A percentile compares a stretch with the other conserved stretches of the same genome.
phyloP scores from a whole-genome alignment of 2,888 invertebrate species.

The Ischnura elegans region DNA sequence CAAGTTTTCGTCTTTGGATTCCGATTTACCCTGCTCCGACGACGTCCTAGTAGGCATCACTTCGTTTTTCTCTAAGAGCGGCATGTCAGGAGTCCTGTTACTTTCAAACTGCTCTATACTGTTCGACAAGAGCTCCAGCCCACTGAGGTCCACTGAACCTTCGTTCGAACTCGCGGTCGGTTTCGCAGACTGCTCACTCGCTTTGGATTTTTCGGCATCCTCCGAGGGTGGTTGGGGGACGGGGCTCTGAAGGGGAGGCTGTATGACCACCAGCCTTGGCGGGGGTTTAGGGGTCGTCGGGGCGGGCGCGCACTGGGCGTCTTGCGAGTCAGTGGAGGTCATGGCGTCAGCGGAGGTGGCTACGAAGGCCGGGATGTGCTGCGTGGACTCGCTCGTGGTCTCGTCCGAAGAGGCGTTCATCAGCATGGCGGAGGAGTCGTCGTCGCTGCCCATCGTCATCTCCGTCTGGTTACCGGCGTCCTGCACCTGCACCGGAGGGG shows the following conservation, averaged over 20 bases:
- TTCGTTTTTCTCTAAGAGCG: conserved; percentile 61
- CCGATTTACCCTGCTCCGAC: not conserved
- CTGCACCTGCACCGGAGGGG: conserved; percentile 79
- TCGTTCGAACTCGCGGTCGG: conserved; percentile 32
- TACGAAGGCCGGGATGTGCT: not conserved
- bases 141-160: conserved; percentile 85
- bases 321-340: conserved; percentile 28
- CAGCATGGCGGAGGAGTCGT: conserved; percentile 76
- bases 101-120: conserved; percentile 90
- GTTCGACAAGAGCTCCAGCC: conserved; percentile 89
- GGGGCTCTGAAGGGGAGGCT: conserved; percentile 65
- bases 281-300: conserved; percentile 69
- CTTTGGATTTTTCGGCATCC: conserved; percentile 29
- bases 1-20: not conserved
- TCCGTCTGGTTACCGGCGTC: conserved; percentile 93
- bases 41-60: not conserved
- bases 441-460: conserved; percentile 85
- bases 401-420: conserved; percentile 59
- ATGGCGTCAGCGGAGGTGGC: conserved; percentile 32
- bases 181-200: not conserved
- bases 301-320: conserved; percentile 69
- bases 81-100: conserved; percentile 75
- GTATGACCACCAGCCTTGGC: conserved; percentile 68
- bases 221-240: not conserved
- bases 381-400: conserved; percentile 41